Evolutionary conservation across 2,113 vertebrate species (phyloP).

Genomic region (Anarhynchus alexandrinus): DNA sequence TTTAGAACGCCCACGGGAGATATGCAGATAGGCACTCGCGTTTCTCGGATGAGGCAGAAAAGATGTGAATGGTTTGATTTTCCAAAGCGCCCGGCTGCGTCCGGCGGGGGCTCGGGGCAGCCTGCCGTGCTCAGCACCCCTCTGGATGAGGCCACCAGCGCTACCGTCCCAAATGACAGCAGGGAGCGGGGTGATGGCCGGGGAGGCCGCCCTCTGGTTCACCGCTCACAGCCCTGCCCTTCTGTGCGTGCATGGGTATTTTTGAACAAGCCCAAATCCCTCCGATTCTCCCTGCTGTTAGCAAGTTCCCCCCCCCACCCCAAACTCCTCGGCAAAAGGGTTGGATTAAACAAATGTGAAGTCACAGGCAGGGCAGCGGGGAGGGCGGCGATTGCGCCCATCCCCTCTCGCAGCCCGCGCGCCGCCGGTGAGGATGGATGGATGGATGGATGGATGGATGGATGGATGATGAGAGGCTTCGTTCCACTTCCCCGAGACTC

Average conservation of each 20-base stretch:
- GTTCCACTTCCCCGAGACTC: not conserved
- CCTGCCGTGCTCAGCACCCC: not conserved
- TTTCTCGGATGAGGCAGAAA: slow-evolving; percentile 35
- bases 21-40: not conserved
- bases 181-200: not conserved
- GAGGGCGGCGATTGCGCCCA: not conserved
- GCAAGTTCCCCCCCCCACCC: not conserved
- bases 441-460: not conserved
- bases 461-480: not conserved
- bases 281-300: not conserved
- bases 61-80: slow-evolving; percentile 9
- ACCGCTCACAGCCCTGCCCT: not conserved
- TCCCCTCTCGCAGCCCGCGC: not conserved
- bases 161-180: not conserved
- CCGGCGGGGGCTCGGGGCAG: not conserved
- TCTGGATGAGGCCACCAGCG: not conserved
- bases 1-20: slow-evolving; percentile 29
- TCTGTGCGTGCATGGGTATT: not conserved
- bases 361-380: not conserved
- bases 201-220: not conserved
- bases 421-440: not conserved
- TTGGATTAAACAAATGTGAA: not conserved
- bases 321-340: not conserved
- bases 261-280: not conserved
- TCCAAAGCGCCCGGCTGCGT: not conserved